Evolutionary conservation across 2,888 invertebrate species (phyloP).

Genomic region (Idaea biselata): DNA sequence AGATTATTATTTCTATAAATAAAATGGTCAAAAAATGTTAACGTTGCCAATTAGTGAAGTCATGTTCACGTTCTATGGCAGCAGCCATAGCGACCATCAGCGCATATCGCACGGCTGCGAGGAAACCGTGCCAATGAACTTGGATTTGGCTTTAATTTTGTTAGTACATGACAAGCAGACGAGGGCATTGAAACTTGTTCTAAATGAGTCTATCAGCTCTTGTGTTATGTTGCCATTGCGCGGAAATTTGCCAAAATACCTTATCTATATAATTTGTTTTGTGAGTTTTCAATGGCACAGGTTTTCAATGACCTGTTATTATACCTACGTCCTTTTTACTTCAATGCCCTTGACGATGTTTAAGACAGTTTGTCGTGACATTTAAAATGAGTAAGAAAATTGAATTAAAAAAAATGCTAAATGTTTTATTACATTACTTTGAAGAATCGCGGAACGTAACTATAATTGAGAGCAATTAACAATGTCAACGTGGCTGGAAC

Average conservation of each 20-base stretch:
- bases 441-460: not conserved
- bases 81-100: constrained; percentile 52
- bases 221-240: constrained; percentile 4
- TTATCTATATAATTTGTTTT: not conserved
- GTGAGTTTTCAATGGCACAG: not conserved
- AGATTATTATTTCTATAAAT: constrained; percentile 18
- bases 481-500: not conserved
- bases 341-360: not conserved
- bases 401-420: not conserved
- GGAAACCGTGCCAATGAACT: constrained; percentile 72
- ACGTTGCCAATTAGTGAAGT: constrained; percentile 52
- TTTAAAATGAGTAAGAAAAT: not conserved
- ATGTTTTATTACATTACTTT: not conserved
- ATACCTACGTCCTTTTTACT: not conserved
- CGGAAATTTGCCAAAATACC: not conserved
- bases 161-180: constrained; percentile 24
- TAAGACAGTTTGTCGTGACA: not conserved
- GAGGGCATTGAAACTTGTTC: constrained; percentile 46
- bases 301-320: not conserved
- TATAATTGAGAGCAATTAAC: not conserved
- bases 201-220: constrained; percentile 35
- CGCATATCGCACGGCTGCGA: constrained; percentile 43
- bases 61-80: constrained; percentile 54
- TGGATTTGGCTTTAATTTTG: constrained; percentile 40
- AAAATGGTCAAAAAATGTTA: constrained; percentile 32